These are phyloP conservation scores for Luperina nickerlii DNA, from an alignment of 2,888 invertebrate species.

Conservation along the genomic window DNA sequence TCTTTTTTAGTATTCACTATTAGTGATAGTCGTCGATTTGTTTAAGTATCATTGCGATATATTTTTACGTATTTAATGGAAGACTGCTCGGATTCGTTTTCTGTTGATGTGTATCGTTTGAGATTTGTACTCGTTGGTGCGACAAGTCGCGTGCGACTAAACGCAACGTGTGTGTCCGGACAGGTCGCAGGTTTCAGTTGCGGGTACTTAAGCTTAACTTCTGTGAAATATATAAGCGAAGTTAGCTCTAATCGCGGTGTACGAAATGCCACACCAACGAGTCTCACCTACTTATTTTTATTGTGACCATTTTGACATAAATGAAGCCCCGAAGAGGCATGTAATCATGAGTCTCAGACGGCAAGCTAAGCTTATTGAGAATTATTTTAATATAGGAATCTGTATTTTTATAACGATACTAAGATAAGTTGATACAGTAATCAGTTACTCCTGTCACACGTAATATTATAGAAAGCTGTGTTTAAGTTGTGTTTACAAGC, in stretches of 20 bases:
- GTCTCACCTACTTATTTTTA: conserved; percentile 30
- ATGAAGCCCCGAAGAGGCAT: conserved; percentile 85
- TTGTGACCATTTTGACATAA: conserved; percentile 66
- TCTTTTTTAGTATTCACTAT: conserved; percentile 78
- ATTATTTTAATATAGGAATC: conserved; percentile 87
- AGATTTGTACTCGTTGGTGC: conserved; percentile 37
- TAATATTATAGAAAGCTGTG: conserved; percentile 75
- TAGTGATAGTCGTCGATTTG: conserved; percentile 78
- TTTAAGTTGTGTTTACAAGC: conserved; percentile 74
- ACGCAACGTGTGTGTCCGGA: conserved; percentile 5
- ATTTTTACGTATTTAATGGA: conserved; percentile 83
- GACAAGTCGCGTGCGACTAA: conserved; percentile 13
- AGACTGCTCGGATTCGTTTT: conserved; percentile 87
- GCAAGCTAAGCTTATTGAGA: conserved; percentile 87
- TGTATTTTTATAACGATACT: conserved; percentile 88
- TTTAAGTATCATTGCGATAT: conserved; percentile 76
- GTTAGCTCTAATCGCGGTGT: conserved; percentile 13
- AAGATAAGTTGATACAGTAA: conserved; percentile 79
- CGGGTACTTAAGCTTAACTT: conserved; percentile 32
- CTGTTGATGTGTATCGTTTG: conserved; percentile 72
- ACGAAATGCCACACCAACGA: conserved; percentile 26
- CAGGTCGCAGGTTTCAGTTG: not conserved
- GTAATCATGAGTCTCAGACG: conserved; percentile 85
- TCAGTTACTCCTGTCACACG: conserved; percentile 78
- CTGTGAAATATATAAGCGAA: not conserved